Conservation (phyloP, 2,888 invertebrate genomes). For the Aethes cnicana region DNA sequence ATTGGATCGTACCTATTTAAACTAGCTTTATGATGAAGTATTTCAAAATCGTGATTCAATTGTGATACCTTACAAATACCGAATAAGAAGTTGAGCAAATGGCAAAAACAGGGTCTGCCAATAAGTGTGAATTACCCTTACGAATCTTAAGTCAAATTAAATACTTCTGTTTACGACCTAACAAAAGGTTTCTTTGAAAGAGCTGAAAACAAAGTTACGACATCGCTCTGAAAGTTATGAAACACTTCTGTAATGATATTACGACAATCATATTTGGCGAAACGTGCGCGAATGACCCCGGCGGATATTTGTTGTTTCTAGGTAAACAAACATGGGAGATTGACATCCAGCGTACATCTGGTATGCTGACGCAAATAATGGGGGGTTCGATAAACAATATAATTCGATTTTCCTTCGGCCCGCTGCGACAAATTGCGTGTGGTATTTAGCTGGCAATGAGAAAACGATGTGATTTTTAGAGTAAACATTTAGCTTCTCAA, state of each 20-base stretch:
- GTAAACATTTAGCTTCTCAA: conserved; percentile 8
- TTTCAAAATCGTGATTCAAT: neutral
- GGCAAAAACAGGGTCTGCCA: conserved; percentile 1
- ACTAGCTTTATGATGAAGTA: neutral
- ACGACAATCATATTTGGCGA: conserved; percentile 71
- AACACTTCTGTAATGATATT: conserved; percentile 57
- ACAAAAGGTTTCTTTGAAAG: conserved; percentile 27
- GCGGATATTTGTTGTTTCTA: conserved; percentile 73
- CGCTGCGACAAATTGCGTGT: conserved; percentile 67
- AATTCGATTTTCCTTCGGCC: conserved; percentile 72
- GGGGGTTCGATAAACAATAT: conserved; percentile 73
- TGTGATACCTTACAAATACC: conserved; percentile 15
- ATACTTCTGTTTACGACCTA: conserved; percentile 20
- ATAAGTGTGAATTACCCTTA: conserved; percentile 22
- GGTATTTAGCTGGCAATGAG: conserved; percentile 45
- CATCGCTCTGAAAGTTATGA: conserved; percentile 49
- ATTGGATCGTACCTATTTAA: no score
- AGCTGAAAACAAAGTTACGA: conserved; percentile 37
- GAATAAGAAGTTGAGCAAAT: conserved; percentile 3
- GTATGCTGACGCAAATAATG: conserved; percentile 76
- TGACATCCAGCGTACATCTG: conserved; percentile 81
- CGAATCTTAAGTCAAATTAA: conserved; percentile 19
- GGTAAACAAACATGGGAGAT: conserved; percentile 78
- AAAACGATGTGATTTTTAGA: conserved; percentile 31
- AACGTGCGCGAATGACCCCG: conserved; percentile 71